These are phyloP conservation scores for Calliopsis andreniformis DNA, from an alignment of 1,140 invertebrate genomes.

Conservation along the genomic window DNA sequence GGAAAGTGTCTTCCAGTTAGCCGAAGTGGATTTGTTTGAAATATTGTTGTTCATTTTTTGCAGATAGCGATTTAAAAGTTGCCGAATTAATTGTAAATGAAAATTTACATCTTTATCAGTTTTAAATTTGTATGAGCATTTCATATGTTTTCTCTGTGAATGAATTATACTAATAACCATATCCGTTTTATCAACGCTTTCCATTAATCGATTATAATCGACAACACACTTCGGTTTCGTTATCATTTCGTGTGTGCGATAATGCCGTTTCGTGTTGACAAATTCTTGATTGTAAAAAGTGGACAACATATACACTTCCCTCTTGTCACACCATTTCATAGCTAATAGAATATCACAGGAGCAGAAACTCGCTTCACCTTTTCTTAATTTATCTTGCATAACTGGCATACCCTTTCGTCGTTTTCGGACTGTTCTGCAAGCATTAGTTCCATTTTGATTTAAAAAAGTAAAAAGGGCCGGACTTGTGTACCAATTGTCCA, in stretches of 20 bases:
- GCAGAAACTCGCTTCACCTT: too few relatives aligned
- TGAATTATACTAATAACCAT: slow-evolving; percentile 69
- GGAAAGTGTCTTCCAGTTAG: too few relatives aligned
- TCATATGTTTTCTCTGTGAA: too few relatives aligned
- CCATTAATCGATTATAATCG: slow-evolving; percentile 76
- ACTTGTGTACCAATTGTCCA: slow-evolving; percentile 45
- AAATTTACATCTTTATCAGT: slow-evolving; percentile 38
- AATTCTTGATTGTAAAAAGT: slow-evolving; percentile 40
- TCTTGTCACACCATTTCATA: too few relatives aligned
- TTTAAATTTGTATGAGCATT: slow-evolving; percentile 47
- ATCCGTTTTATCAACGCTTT: slow-evolving; percentile 71
- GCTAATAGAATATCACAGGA: too few relatives aligned
- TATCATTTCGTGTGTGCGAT: slow-evolving; percentile 32
- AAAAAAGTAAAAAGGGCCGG: slow-evolving; percentile 36
- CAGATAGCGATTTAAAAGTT: slow-evolving; percentile 42
- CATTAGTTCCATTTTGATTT: slow-evolving; percentile 40
- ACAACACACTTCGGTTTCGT: slow-evolving; percentile 72
- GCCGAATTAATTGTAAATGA: slow-evolving; percentile 45
- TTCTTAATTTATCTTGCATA: too few relatives aligned
- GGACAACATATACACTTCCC: slow-evolving; percentile 44
- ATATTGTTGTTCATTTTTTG: too few relatives aligned
- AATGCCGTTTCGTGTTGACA: slow-evolving; percentile 31
- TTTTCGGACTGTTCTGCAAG: too few relatives aligned
- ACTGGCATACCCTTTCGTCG: slow-evolving; percentile 28
- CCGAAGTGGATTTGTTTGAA: too few relatives aligned